These are phyloP conservation scores for Lycaon pictus DNA, from an alignment of 2,113 vertebrate species.

Conservation along the genomic window DNA sequence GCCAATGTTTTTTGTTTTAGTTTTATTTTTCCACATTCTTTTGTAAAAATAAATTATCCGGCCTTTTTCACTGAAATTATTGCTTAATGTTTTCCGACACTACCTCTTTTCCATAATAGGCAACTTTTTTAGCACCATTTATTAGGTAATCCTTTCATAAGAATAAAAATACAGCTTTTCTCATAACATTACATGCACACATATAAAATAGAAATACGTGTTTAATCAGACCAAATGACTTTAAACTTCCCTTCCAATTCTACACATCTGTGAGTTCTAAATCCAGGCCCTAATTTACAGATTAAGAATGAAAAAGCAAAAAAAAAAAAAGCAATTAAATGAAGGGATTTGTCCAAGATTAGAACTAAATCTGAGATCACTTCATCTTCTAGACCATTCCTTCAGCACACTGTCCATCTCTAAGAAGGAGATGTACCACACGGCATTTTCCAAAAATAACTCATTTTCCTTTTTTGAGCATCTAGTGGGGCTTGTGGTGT, in stretches of 20 bases:
- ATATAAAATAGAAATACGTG: neutral
- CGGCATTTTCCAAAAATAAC: neutral
- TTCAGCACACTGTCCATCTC: neutral
- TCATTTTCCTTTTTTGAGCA: neutral
- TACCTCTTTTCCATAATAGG: neutral
- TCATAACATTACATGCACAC: neutral
- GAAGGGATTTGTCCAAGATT: neutral
- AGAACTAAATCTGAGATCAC: neutral
- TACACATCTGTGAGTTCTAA: neutral
- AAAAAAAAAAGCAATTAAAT: constrained; percentile 5
- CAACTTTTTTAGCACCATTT: neutral
- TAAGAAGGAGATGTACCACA: neutral
- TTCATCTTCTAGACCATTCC: neutral
- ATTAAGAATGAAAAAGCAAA: neutral
- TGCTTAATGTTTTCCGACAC: neutral
- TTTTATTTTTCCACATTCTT: neutral
- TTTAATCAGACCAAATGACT: neutral
- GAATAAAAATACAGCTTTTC: neutral
- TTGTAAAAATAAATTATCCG: neutral
- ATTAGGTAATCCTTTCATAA: neutral
- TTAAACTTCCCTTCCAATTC: neutral
- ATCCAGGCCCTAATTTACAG: neutral
- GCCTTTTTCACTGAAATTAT: neutral
- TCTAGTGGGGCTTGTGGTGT: neutral
- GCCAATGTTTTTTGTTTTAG: neutral